Evolutionary conservation across 2,113 vertebrate species (phyloP).

Genomic region (Cyanoderma ruficeps): DNA sequence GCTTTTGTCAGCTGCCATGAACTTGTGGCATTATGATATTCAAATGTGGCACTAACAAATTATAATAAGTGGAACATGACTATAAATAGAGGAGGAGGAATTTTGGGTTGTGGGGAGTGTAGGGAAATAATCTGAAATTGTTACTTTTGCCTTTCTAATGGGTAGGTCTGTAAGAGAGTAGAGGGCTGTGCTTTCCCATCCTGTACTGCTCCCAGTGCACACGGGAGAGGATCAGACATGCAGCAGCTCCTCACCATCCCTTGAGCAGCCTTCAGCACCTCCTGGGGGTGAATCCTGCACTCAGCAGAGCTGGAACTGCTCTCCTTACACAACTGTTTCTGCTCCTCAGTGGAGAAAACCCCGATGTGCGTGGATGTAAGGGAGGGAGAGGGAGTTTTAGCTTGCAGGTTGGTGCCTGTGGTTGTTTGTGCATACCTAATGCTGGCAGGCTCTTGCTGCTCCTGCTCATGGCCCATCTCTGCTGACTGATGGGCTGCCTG

Average conservation of each 20-base stretch:
- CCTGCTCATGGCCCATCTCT: neutral
- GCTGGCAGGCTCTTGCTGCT: neutral
- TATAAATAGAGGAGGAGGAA: neutral
- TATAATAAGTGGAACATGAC: neutral
- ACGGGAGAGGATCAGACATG: accelerated
- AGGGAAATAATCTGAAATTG: neutral
- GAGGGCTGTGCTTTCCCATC: neutral
- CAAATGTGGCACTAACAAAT: neutral
- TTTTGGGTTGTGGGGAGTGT: neutral
- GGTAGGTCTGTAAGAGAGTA: neutral
- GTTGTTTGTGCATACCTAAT: neutral
- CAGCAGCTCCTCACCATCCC: neutral
- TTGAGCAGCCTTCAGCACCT: neutral
- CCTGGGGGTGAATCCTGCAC: neutral
- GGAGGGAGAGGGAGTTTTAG: neutral
- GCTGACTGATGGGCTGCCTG: slow-evolving; percentile 4
- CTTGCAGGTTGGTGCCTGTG: neutral
- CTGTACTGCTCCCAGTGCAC: neutral
- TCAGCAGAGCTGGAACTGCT: neutral
- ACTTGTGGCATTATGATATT: neutral
- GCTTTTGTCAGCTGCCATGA: neutral
- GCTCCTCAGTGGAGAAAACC: neutral
- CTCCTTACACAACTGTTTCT: neutral
- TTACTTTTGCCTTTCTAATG: neutral
- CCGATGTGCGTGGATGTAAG: neutral